phyloP scores from a whole-genome alignment of 2,113 vertebrate species.

The Lamprotornis superbus region DNA sequence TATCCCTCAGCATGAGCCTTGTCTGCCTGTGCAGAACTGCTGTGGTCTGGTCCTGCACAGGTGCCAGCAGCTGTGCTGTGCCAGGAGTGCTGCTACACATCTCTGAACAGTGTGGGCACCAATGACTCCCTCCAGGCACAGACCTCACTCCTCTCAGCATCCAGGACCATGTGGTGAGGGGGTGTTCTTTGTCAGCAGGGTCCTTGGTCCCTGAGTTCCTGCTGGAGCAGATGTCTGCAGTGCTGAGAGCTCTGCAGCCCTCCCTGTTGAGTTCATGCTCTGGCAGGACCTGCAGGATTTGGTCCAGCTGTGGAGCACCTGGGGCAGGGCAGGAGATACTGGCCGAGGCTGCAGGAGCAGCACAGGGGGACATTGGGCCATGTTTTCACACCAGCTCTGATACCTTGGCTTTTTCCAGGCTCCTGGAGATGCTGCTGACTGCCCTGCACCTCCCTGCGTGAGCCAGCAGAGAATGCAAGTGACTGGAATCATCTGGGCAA shows the following conservation, averaged over 20 bases:
- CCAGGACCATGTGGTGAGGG: background rate
- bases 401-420: conserved; percentile 52
- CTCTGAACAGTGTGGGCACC: background rate
- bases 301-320: background rate
- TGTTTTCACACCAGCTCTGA: background rate
- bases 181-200: background rate
- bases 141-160: background rate
- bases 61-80: background rate
- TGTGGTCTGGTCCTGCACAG: background rate
- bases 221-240: background rate
- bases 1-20: rapidly evolving
- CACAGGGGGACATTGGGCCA: rapidly evolving
- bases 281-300: background rate
- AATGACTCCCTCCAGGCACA: background rate
- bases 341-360: background rate
- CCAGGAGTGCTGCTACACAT: background rate
- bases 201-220: background rate
- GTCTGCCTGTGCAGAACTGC: background rate
- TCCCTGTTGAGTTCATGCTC: background rate
- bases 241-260: background rate
- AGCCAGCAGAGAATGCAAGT: background rate
- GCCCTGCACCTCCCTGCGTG: background rate
- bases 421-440: background rate
- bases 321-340: background rate
- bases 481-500: background rate